Percentiles rank a stretch among this genome's conserved stretches.
Conservation (phyloP, 2,797 vertebrate species). For the Decapterus maruadsi region DNA sequence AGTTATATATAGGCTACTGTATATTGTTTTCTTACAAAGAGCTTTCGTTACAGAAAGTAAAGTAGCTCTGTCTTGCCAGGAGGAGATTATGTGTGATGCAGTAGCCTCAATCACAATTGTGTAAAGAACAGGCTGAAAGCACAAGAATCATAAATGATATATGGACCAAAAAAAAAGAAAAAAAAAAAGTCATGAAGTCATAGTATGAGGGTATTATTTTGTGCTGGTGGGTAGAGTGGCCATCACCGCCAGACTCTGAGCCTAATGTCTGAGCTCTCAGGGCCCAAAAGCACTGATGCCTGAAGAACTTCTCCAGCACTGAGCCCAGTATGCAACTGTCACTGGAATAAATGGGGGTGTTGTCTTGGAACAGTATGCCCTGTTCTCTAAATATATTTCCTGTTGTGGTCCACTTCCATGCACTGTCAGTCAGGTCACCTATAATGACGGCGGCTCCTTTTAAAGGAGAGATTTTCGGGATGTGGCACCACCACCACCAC, state of each 20-base stretch:
- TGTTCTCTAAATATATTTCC: conserved; percentile 18
- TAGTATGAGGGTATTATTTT: neutral
- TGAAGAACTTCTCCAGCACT: conserved; percentile 31
- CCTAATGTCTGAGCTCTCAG: conserved; percentile 7
- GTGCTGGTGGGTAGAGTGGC: neutral
- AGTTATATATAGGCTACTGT: no score
- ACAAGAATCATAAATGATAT: neutral
- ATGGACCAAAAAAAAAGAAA: neutral
- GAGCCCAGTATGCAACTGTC: conserved; percentile 1
- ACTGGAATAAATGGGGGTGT: conserved; percentile 13
- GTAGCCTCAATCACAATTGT: no score
- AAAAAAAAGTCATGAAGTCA: neutral
- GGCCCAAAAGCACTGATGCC: conserved; percentile 14
- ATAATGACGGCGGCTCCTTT: neutral
- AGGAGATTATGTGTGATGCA: no score
- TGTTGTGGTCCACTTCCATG: neutral
- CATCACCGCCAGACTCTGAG: neutral
- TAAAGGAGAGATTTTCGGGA: neutral
- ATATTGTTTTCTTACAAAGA: neutral
- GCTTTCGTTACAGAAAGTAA: neutral
- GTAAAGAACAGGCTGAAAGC: neutral
- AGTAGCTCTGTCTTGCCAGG: no score
- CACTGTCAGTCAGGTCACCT: conserved; percentile 23
- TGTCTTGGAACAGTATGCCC: conserved; percentile 12
- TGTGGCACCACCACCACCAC: neutral